Evolutionary conservation across 2,797 vertebrate species (phyloP).

Genomic region (Fistularia commersonii): DNA sequence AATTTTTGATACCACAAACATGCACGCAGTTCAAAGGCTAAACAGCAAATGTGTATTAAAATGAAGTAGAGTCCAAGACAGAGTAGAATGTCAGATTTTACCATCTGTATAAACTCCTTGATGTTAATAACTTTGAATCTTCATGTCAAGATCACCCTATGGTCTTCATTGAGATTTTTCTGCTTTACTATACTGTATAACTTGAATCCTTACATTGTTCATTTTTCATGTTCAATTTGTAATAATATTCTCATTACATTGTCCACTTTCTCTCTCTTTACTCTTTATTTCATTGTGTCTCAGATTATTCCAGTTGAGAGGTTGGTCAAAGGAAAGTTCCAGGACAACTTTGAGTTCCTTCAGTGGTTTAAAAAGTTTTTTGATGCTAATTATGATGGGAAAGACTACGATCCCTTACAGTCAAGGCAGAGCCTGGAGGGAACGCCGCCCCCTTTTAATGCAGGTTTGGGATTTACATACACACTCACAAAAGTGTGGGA

Average conservation of each 20-base stretch:
- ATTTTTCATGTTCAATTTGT: not conserved
- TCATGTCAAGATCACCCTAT: too few species aligned
- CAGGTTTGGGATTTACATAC: constrained; percentile 59
- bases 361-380: constrained; percentile 99
- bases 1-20: too few species aligned
- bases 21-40: too few species aligned
- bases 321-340: constrained; percentile 94
- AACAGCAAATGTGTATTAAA: too few species aligned
- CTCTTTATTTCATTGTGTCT: constrained; percentile 12
- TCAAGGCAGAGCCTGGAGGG: constrained; percentile 87
- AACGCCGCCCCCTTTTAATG: constrained; percentile 77
- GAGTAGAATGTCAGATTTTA: too few species aligned
- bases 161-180: too few species aligned
- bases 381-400: constrained; percentile 94
- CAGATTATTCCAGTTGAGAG: constrained; percentile 94
- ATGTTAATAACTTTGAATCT: too few species aligned
- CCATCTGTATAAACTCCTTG: too few species aligned
- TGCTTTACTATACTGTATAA: too few species aligned
- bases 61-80: too few species aligned
- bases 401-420: constrained; percentile 90
- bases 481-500: not conserved
- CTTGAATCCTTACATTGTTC: not conserved
- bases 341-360: constrained; percentile 98
- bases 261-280: not conserved
- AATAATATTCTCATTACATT: not conserved